Evolutionary conservation across 2,113 vertebrate genomes (phyloP).

Genomic region (Neogale vison): DNA sequence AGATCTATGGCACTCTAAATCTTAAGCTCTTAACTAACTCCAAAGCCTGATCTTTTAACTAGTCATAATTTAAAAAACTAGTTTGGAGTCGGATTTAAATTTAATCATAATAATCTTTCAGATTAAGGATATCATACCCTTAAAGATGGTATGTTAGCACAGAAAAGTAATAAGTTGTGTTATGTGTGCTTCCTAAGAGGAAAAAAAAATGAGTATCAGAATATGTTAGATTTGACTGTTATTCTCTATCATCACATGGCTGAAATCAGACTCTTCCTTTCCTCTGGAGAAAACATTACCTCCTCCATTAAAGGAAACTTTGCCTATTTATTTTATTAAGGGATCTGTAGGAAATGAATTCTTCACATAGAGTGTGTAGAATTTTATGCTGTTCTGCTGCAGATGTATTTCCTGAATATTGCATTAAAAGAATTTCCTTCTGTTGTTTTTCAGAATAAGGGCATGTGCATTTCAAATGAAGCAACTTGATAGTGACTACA

Average conservation of each 20-base stretch:
- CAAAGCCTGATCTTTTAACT: not conserved
- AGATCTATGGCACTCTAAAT: not conserved
- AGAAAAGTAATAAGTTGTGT: not conserved
- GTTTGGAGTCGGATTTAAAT: slow-evolving; percentile 22
- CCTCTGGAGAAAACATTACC: slow-evolving; percentile 22
- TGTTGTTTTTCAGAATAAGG: not conserved
- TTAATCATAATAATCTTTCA: not conserved
- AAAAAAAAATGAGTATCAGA: not conserved
- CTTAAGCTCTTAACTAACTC: not conserved
- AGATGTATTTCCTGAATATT: slow-evolving; percentile 33
- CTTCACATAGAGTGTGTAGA: not conserved
- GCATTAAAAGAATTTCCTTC: not conserved
- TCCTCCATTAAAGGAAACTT: slow-evolving; percentile 7
- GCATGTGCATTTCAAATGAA: not conserved
- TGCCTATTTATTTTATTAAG: slow-evolving; percentile 51
- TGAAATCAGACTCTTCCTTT: slow-evolving; percentile 41
- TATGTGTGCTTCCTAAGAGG: not conserved
- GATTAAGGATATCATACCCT: not conserved
- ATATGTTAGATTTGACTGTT: not conserved
- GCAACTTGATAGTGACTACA: not conserved
- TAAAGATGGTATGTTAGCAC: not conserved
- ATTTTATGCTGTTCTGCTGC: not conserved
- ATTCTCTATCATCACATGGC: not conserved
- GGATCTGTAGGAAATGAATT: slow-evolving; percentile 15
- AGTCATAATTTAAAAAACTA: not conserved